These are phyloP conservation scores for Drosophila peninsularis DNA, from an alignment of 2,888 invertebrate species.

Conservation along the genomic window DNA sequence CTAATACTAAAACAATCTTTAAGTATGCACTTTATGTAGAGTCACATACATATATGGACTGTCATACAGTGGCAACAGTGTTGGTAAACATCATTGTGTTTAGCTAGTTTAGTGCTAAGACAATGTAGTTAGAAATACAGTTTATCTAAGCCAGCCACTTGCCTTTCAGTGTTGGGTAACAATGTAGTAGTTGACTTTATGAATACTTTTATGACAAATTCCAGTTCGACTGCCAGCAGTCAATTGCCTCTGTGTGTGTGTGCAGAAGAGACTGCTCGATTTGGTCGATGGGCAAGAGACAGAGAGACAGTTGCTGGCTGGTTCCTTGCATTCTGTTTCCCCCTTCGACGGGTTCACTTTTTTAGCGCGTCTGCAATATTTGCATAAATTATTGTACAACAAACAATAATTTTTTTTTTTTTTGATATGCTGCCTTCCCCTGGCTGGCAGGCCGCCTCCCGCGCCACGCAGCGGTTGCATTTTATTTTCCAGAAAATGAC, in stretches of 20 bases:
- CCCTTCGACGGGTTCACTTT: not conserved
- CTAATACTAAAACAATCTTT: not conserved
- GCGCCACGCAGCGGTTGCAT: slow-evolving; percentile 36
- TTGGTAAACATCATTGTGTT: slow-evolving; percentile 1
- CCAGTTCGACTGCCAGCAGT: not conserved
- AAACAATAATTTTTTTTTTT: slow-evolving; percentile 58
- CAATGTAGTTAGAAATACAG: not conserved
- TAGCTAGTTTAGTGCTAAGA: too few relatives aligned
- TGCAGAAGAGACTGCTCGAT: not conserved
- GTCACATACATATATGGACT: not conserved
- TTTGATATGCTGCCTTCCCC: slow-evolving; percentile 4
- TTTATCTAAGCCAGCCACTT: not conserved
- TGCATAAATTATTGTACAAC: slow-evolving; percentile 78
- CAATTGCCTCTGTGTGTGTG: slow-evolving; percentile 2
- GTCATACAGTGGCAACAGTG: not conserved
- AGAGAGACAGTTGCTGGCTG: slow-evolving; percentile 1
- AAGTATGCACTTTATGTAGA: not conserved
- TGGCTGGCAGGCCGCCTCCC: not conserved
- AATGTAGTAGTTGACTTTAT: not conserved
- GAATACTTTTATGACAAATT: slow-evolving; percentile 2
- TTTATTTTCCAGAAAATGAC: slow-evolving; percentile 76
- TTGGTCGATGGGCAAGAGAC: not conserved
- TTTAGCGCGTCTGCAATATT: slow-evolving; percentile 62
- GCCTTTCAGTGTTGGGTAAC: slow-evolving; percentile 4
- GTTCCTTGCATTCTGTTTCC: slow-evolving; percentile 1